These are phyloP conservation scores for Paracyclopina nana DNA, from an alignment of 1,140 invertebrate species.

Conservation along the genomic window DNA sequence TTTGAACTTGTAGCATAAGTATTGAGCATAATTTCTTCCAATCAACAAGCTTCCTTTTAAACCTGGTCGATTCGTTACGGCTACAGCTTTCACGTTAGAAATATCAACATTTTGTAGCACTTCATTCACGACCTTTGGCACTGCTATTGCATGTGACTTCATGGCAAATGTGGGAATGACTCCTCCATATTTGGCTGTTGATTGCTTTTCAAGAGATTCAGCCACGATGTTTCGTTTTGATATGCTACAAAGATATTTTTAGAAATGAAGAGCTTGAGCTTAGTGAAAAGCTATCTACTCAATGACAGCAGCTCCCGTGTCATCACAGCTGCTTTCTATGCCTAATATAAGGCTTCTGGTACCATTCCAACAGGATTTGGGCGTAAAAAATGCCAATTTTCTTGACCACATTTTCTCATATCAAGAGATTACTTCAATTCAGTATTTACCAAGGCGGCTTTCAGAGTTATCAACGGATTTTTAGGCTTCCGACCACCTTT, in stretches of 20 bases:
- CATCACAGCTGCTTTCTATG: slow-evolving; percentile 97
- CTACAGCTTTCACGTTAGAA: background rate
- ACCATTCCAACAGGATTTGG: no score
- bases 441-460: no score
- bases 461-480: no score
- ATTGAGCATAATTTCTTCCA: background rate
- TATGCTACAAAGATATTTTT: slow-evolving; percentile 15
- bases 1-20: background rate
- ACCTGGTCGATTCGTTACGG: slow-evolving; percentile 12
- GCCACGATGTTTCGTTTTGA: background rate
- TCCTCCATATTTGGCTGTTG: slow-evolving; percentile 23
- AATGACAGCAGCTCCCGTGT: slow-evolving; percentile 78
- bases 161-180: slow-evolving; percentile 20
- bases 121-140: background rate
- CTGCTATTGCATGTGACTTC: background rate
- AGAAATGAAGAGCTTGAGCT: slow-evolving; percentile 47
- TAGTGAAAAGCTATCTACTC: slow-evolving; percentile 46
- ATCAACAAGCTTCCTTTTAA: background rate
- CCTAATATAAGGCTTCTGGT: no score
- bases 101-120: background rate
- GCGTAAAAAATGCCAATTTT: no score
- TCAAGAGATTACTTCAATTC: no score
- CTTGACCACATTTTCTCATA: no score
- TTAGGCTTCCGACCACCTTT: no score
- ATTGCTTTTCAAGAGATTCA: background rate